Evolutionary conservation across 2,888 invertebrate species (phyloP), one percentile per base, ranked within the genome.

Genomic region (Pachycephus smyrnensis): DNA sequence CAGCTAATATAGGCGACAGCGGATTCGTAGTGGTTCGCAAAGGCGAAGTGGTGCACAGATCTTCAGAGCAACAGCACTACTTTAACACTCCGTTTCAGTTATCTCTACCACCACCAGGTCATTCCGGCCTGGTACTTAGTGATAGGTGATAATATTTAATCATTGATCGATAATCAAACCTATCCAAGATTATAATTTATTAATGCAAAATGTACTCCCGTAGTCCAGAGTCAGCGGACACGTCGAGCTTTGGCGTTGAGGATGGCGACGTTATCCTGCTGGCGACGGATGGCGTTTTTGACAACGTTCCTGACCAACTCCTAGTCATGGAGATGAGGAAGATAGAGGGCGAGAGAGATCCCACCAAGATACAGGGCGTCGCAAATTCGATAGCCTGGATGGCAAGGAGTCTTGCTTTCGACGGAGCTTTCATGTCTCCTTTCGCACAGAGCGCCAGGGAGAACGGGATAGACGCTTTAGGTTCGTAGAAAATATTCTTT

Each of bases 31-130:
- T 99, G 76, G 96, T 98, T 78, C 94, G 98, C 33, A 94, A 94
- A 76, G 98, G 98, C 32, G 94, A 95, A 86, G 95, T 99, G 32
- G 96, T 99, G 36, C 97, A 98, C 90, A 95, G 97, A 82, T 98
- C 98, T 6, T 97, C 97, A 88, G 99, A 99, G 91, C 99, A 99
- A 90, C 98, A 98, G 89, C 99, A 99, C 92, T 99, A 99, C 93
- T 99, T 99, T 92, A 99, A 99, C 93, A 99, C 99, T 69, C 99
- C 99, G 4, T 99, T 98, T 94, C 99, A 99, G 92, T 94, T 99
- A 83, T 97, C 98, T 75, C 93, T 99, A 86, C 97, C 98, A 68
- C 99, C 99, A 33, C 97, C 98, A 1, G 97, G 97, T 23, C 96
- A 97, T 86, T 96, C 96, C 84, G 95, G 95, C 82, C 95, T 96